Percentiles rank a stretch among this genome's conserved stretches.
Evolutionary conservation across 1,140 invertebrate genomes (phyloP).

Genomic region (Chlorops oryzae): DNA sequence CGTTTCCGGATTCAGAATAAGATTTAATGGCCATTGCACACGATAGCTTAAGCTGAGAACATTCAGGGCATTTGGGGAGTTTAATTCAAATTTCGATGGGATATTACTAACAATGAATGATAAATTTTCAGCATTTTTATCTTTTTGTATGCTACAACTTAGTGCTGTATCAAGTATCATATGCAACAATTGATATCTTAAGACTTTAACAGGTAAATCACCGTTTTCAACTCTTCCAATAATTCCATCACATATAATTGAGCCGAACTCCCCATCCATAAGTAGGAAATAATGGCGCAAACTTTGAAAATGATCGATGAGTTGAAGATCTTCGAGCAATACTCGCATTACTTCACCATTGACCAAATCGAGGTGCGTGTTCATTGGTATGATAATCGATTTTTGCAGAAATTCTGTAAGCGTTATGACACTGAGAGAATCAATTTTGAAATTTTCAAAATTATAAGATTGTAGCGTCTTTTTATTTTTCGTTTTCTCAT

Average conservation of each 20-base stretch:
- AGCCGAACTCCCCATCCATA: slow-evolving; percentile 69
- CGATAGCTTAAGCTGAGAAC: slow-evolving; percentile 63
- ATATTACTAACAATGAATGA: slow-evolving; percentile 55
- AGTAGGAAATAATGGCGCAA: slow-evolving; percentile 69
- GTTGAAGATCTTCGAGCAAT: slow-evolving; percentile 59
- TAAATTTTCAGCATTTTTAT: slow-evolving; percentile 54
- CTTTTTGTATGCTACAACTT: slow-evolving; percentile 41
- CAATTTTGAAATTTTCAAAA: too few species aligned
- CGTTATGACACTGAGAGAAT: slow-evolving; percentile 53
- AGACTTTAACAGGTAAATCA: slow-evolving; percentile 57
- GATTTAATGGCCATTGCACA: slow-evolving; percentile 68
- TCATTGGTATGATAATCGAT: slow-evolving; percentile 61
- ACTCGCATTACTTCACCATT: slow-evolving; percentile 66
- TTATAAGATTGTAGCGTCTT: not conserved
- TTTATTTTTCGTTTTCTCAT: slow-evolving; percentile 7
- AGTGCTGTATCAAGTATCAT: slow-evolving; percentile 61
- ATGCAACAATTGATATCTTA: slow-evolving; percentile 62
- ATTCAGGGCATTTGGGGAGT: slow-evolving; percentile 59
- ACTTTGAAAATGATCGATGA: slow-evolving; percentile 63
- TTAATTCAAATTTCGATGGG: slow-evolving; percentile 55
- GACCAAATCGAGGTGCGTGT: slow-evolving; percentile 60
- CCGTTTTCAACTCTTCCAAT: slow-evolving; percentile 59
- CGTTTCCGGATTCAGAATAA: slow-evolving; percentile 63
- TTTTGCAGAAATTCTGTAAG: slow-evolving; percentile 59
- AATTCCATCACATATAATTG: slow-evolving; percentile 59